Percentiles rank a stretch among this genome's conserved stretches.
phyloP scores from a whole-genome alignment of 2,888 invertebrate species.

The Cheilosia urbana region DNA sequence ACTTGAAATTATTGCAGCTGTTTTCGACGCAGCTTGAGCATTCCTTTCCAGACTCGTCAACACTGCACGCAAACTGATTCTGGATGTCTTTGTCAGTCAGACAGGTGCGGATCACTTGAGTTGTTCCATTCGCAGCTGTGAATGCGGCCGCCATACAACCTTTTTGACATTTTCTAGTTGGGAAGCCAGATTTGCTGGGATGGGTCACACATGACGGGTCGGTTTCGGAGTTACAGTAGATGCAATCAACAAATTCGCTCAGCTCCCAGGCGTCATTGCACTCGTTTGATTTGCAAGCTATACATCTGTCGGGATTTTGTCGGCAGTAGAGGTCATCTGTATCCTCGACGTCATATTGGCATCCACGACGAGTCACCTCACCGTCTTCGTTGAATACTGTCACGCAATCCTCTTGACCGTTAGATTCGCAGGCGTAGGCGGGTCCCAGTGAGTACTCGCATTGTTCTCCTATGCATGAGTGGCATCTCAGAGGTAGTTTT shows the following conservation, averaged over 20 bases:
- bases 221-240: constrained; percentile 79
- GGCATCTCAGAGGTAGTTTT: constrained; percentile 79
- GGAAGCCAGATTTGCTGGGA: constrained; percentile 50
- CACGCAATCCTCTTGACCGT: constrained; percentile 80
- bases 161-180: constrained; percentile 78
- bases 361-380: constrained; percentile 77
- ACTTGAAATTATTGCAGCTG: constrained; percentile 79
- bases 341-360: constrained; percentile 80
- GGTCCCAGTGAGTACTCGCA: constrained; percentile 80
- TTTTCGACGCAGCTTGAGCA: constrained; percentile 77
- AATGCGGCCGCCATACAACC: constrained; percentile 80
- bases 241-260: constrained; percentile 77
- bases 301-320: constrained; percentile 71
- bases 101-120: constrained; percentile 80
- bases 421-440: constrained; percentile 73
- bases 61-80: constrained; percentile 77
- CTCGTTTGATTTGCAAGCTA: constrained; percentile 81
- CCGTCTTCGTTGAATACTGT: constrained; percentile 79
- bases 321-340: constrained; percentile 80
- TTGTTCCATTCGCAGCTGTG: constrained; percentile 56
- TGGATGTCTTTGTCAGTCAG: constrained; percentile 80
- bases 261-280: constrained; percentile 80
- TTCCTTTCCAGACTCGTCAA: constrained; percentile 71
- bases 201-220: constrained; percentile 64
- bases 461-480: constrained; percentile 79